These are phyloP conservation scores for Grantiella picta DNA, from an alignment of 2,113 vertebrate species.

Conservation along the genomic window DNA sequence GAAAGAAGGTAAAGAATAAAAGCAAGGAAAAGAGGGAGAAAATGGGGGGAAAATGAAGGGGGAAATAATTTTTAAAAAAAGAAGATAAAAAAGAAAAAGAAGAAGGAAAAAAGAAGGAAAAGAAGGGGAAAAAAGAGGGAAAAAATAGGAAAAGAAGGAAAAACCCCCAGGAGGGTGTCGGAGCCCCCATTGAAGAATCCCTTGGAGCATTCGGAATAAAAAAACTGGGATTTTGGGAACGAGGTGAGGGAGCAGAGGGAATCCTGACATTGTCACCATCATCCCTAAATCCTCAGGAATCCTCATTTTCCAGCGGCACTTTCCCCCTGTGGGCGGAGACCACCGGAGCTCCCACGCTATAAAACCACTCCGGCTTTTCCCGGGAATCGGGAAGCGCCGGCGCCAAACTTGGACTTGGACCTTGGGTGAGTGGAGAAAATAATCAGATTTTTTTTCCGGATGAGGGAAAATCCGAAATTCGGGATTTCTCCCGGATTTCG, in stretches of 20 bases:
- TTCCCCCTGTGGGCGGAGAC: constrained; percentile 46
- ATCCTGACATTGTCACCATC: neutral
- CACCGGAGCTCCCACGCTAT: constrained; percentile 34
- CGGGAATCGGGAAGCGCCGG: neutral
- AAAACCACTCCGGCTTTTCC: constrained; percentile 33
- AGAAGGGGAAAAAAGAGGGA: neutral
- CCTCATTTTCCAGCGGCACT: constrained; percentile 35
- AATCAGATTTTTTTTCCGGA: neutral
- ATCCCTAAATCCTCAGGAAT: constrained; percentile 28
- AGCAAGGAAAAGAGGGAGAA: accelerated
- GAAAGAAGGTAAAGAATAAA: too few species aligned
- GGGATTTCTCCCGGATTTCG: too few species aligned
- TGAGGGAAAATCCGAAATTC: neutral
- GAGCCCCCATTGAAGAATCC: neutral
- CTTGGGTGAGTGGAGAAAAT: neutral
- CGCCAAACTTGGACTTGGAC: neutral
- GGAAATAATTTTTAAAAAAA: neutral
- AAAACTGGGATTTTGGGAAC: neutral
- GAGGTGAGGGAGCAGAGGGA: neutral
- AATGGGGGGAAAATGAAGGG: too few species aligned
- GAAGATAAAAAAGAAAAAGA: neutral
- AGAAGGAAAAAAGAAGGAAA: neutral
- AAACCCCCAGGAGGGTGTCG: neutral
- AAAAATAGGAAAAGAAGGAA: neutral
- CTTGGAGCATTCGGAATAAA: neutral